Conservation (phyloP, 2,113 vertebrate species). For the Bothrops jararaca region DNA sequence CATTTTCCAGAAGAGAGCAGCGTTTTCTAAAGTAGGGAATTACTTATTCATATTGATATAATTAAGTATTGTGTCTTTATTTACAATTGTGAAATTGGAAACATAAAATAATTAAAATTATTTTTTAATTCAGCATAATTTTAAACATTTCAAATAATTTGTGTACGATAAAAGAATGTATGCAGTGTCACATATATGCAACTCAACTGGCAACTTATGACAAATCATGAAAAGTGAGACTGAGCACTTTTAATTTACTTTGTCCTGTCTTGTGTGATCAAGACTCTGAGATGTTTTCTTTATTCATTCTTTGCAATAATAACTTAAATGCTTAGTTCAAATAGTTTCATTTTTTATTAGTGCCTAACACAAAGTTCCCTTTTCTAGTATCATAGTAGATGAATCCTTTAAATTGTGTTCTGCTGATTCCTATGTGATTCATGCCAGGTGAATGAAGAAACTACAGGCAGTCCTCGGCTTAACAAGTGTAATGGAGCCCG, state of each 20-base stretch:
- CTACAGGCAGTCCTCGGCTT: background rate
- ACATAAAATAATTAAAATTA: background rate
- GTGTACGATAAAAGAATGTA: background rate
- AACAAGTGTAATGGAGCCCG: no score
- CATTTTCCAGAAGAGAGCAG: slow-evolving; percentile 68
- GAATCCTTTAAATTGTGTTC: background rate
- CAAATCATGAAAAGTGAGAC: background rate
- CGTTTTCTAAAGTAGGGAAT: slow-evolving; percentile 44
- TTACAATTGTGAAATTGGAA: background rate
- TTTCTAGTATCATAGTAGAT: background rate
- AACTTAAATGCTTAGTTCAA: slow-evolving; percentile 30
- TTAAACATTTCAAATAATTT: slow-evolving; percentile 1
- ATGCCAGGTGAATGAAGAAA: background rate
- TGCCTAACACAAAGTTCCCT: background rate
- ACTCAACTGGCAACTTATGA: slow-evolving; percentile 13
- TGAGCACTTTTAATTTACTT: background rate
- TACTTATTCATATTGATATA: slow-evolving; percentile 28
- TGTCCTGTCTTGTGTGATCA: background rate
- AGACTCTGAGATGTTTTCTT: slow-evolving; percentile 18
- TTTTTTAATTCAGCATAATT: slow-evolving; percentile 7
- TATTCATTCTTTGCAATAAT: slow-evolving; percentile 28
- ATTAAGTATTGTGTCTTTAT: background rate
- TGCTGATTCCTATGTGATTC: background rate
- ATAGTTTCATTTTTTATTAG: slow-evolving; percentile 34
- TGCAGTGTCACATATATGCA: slow-evolving; percentile 7